Conservation (phyloP, 1,140 invertebrate species). For the Heliconius eleuchia region DNA sequence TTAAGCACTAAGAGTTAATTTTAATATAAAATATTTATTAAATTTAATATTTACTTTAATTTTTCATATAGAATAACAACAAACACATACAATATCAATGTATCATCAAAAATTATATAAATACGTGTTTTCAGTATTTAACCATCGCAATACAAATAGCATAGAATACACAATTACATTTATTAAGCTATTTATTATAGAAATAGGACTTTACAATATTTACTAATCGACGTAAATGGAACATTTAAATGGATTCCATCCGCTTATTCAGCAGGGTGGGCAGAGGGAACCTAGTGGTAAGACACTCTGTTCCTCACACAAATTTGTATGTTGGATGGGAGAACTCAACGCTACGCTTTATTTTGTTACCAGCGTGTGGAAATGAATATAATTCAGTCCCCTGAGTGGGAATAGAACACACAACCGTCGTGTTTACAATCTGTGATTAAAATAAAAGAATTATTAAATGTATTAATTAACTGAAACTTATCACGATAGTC, state of each 20-base stretch:
- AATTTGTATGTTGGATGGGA: too few species aligned
- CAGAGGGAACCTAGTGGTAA: too few species aligned
- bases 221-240: not conserved
- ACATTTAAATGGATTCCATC: not conserved
- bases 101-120: conserved; percentile 7
- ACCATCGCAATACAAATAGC: not conserved
- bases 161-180: not conserved
- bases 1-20: conserved; percentile 76
- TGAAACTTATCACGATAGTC: not conserved
- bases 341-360: too few species aligned
- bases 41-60: conserved; percentile 16
- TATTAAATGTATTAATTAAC: not conserved
- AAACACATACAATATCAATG: not conserved
- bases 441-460: too few species aligned
- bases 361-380: too few species aligned
- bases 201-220: not conserved
- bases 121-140: not conserved
- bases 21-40: conserved; percentile 40
- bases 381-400: too few species aligned
- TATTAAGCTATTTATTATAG: not conserved
- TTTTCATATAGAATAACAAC: conserved; percentile 6
- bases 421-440: too few species aligned
- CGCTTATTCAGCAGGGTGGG: too few species aligned
- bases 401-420: too few species aligned
- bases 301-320: too few species aligned